Percentiles rank a stretch among this genome's conserved stretches.
These are phyloP conservation scores for Himalopsyche japonica DNA, from an alignment of 2,888 invertebrate genomes.

Conservation along the genomic window DNA sequence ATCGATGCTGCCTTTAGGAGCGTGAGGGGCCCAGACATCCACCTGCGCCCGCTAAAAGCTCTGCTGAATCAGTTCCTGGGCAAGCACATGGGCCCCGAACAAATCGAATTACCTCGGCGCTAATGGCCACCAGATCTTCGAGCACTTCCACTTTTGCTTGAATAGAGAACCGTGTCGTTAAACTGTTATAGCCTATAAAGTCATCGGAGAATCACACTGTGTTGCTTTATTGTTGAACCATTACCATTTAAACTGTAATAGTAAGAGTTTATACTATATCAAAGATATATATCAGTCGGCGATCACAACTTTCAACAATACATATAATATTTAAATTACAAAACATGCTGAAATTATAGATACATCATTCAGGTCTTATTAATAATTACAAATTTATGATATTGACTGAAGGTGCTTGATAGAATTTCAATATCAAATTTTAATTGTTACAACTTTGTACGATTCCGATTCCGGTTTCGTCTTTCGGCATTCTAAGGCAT, in stretches of 20 bases:
- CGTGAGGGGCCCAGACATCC: background rate
- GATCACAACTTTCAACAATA: no score
- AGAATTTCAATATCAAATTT: no score
- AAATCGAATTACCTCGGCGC: conserved; percentile 36
- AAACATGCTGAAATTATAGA: no score
- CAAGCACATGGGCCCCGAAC: conserved; percentile 34
- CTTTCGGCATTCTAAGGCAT: no score
- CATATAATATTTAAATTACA: no score
- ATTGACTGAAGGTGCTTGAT: no score
- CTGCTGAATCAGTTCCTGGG: conserved; percentile 40
- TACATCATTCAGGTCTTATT: no score
- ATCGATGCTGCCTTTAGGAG: background rate
- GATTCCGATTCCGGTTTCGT: no score
- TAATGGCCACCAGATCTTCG: conserved; percentile 29
- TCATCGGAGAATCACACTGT: conserved; percentile 23
- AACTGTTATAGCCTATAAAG: conserved; percentile 28
- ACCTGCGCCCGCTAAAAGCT: conserved; percentile 41
- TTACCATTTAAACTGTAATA: background rate
- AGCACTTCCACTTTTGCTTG: background rate
- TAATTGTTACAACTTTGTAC: no score
- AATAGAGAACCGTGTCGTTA: conserved; percentile 21
- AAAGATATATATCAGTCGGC: no score
- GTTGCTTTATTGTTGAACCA: conserved; percentile 15
- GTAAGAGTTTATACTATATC: background rate
- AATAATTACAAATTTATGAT: no score